Evolutionary conservation across 2,888 invertebrate species (phyloP).

Genomic region (Isoperla grammatica): DNA sequence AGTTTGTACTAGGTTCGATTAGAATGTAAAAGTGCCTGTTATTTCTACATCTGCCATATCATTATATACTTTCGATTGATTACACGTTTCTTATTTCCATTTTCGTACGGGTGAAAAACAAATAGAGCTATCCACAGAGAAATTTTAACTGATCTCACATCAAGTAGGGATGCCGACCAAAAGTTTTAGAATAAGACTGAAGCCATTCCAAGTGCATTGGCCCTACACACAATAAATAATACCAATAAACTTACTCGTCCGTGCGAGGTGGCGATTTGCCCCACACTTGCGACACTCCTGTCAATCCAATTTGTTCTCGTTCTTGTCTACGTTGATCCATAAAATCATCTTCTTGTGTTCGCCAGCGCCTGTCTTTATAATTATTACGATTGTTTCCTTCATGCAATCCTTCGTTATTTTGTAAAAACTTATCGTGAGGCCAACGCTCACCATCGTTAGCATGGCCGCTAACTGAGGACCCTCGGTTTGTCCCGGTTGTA

Average conservation of each 20-base stretch:
- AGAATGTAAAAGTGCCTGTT: no score
- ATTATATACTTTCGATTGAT: no score
- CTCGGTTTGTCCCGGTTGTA: neutral
- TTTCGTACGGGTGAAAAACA: no score
- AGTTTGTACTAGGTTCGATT: no score
- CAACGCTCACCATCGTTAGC: slow-evolving; percentile 32
- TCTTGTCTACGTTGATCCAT: slow-evolving; percentile 66
- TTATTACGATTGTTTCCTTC: slow-evolving; percentile 17
- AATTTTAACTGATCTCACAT: no score
- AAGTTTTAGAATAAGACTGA: no score
- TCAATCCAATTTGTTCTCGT: slow-evolving; percentile 66
- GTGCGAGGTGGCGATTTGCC: slow-evolving; percentile 62
- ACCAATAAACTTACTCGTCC: slow-evolving; percentile 63
- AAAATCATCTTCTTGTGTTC: slow-evolving; percentile 51
- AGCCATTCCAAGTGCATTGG: no score
- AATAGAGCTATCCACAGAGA: no score
- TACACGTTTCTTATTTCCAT: no score
- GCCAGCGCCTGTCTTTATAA: slow-evolving; percentile 26
- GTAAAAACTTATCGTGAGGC: slow-evolving; percentile 39
- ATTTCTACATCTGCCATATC: no score
- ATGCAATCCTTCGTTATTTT: slow-evolving; percentile 25
- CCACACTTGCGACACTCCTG: slow-evolving; percentile 66
- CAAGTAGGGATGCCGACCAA: no score
- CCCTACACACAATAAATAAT: slow-evolving; percentile 13
- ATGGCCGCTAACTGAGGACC: neutral